Conservation (phyloP, 1,140 invertebrate species). For the Cherax quadricarinatus region DNA sequence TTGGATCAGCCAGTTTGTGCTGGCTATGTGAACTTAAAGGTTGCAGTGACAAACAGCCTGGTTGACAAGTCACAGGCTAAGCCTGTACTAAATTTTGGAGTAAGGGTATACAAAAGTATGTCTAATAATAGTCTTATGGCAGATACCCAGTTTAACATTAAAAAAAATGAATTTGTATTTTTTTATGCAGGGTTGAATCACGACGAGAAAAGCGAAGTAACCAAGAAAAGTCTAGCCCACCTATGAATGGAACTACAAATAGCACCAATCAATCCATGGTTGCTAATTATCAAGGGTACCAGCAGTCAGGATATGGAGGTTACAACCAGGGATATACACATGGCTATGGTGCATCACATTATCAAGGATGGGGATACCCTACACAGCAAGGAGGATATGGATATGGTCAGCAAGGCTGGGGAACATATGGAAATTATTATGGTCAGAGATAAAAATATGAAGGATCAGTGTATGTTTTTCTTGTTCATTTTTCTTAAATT, state of each 20-base stretch:
- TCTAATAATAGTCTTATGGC: no score
- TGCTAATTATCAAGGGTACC: slow-evolving; percentile 41
- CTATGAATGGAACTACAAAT: slow-evolving; percentile 52
- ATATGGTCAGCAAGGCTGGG: slow-evolving; percentile 65
- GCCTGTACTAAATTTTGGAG: no score
- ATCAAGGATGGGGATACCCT: slow-evolving; percentile 63
- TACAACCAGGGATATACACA: slow-evolving; percentile 59
- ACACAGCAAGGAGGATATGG: slow-evolving; percentile 62
- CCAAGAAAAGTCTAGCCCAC: slow-evolving; percentile 54
- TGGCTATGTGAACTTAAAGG: no score
- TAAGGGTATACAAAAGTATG: no score
- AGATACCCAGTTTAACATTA: no score
- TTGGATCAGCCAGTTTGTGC: no score
- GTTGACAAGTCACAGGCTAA: no score
- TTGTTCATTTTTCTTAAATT: neutral
- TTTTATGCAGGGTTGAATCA: slow-evolving; percentile 36
- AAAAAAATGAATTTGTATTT: neutral
- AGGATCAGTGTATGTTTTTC: neutral
- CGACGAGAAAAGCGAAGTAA: slow-evolving; percentile 50
- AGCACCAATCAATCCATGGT: slow-evolving; percentile 16
- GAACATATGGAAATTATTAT: slow-evolving; percentile 59
- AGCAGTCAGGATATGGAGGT: slow-evolving; percentile 51
- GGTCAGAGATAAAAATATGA: slow-evolving; percentile 58
- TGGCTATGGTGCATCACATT: slow-evolving; percentile 65
- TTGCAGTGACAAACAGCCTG: no score